These are phyloP conservation scores for Scomber colias DNA, from an alignment of 2,113 vertebrate species.

Conservation along the genomic window DNA sequence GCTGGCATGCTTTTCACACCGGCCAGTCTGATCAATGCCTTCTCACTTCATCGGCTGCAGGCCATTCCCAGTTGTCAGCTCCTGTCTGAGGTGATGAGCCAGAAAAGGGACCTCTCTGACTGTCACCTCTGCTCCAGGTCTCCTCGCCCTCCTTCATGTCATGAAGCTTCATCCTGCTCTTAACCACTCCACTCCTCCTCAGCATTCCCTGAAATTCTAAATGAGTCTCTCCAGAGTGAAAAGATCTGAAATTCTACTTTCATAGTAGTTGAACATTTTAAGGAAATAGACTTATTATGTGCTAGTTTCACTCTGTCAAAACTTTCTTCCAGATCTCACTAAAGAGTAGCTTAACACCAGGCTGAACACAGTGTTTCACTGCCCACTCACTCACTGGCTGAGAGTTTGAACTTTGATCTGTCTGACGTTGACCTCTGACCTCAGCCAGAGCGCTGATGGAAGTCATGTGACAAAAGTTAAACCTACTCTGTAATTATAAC, in stretches of 20 bases:
- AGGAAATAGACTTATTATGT: too few relatives aligned
- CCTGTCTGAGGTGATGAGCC: slow-evolving; percentile 44
- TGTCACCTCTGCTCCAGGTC: slow-evolving; percentile 22
- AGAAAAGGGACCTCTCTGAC: slow-evolving; percentile 14
- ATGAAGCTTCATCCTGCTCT: background rate
- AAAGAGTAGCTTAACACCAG: too few relatives aligned
- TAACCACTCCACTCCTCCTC: background rate
- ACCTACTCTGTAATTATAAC: too few relatives aligned
- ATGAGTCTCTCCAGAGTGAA: background rate
- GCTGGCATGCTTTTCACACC: slow-evolving; percentile 43
- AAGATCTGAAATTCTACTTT: background rate
- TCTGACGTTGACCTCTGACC: too few relatives aligned
- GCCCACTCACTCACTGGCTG: too few relatives aligned
- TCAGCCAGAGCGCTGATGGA: too few relatives aligned
- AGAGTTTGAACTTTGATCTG: too few relatives aligned
- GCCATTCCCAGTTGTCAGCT: slow-evolving; percentile 53
- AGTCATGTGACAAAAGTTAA: too few relatives aligned
- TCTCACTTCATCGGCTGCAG: slow-evolving; percentile 40
- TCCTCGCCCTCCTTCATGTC: background rate
- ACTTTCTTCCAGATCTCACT: too few relatives aligned
- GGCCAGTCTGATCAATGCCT: slow-evolving; percentile 53
- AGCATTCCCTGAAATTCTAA: background rate
- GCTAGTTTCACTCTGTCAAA: too few relatives aligned
- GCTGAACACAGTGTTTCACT: too few relatives aligned
- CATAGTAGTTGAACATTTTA: too few relatives aligned